Conservation (phyloP, 2,888 invertebrate species). For the Clostera curtula region DNA sequence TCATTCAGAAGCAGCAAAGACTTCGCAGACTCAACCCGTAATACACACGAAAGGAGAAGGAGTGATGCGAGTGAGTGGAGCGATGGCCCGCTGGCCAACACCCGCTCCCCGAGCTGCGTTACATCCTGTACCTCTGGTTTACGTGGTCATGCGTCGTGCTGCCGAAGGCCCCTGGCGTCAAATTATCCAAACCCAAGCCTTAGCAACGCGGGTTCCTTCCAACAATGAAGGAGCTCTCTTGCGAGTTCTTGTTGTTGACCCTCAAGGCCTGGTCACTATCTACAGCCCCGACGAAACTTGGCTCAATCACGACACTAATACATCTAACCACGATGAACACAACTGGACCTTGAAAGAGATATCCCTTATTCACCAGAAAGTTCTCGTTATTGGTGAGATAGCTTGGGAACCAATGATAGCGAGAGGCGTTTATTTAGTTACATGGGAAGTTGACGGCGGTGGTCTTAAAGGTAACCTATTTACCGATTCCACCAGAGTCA, state of each 20-base stretch:
- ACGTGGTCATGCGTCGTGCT: constrained; percentile 81
- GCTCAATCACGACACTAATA: constrained; percentile 71
- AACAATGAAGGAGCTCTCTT: constrained; percentile 78
- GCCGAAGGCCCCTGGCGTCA: constrained; percentile 79
- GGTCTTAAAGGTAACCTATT: constrained; percentile 87
- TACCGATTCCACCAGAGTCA: constrained; percentile 86
- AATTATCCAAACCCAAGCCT: constrained; percentile 79
- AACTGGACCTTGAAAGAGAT: constrained; percentile 80
- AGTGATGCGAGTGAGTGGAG: constrained; percentile 77
- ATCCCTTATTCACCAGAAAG: constrained; percentile 83
- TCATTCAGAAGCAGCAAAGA: constrained; percentile 77
- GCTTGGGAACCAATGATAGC: constrained; percentile 81
- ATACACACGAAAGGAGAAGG: constrained; percentile 82
- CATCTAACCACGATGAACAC: constrained; percentile 64
- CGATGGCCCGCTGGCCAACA: constrained; percentile 78
- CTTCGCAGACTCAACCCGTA: constrained; percentile 79
- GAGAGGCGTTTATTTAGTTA: constrained; percentile 83
- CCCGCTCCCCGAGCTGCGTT: constrained; percentile 74
- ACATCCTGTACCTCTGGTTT: constrained; percentile 77
- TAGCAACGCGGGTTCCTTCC: constrained; percentile 78
- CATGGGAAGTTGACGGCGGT: constrained; percentile 89
- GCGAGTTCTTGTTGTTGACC: constrained; percentile 81
- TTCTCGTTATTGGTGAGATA: constrained; percentile 81
- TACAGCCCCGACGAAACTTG: constrained; percentile 80
- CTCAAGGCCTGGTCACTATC: constrained; percentile 81